Evolutionary conservation across 2,888 invertebrate species (phyloP).

Genomic region (Lasioglossum vierecki): DNA sequence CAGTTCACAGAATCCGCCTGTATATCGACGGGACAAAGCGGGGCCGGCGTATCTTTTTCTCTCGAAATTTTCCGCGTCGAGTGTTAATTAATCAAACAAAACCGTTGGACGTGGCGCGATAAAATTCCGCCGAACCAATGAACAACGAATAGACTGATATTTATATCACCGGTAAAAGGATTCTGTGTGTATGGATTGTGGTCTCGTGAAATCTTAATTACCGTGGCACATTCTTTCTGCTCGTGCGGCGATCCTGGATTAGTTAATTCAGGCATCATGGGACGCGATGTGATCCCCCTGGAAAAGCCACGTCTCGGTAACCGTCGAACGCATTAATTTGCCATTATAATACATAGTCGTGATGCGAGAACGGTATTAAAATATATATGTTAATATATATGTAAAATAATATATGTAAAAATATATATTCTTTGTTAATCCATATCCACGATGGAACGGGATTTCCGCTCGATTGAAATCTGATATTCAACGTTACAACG

Average conservation of each 20-base stretch:
- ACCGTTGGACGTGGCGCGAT: no score
- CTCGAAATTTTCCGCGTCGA: background rate
- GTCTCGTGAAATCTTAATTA: background rate
- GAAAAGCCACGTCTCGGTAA: background rate
- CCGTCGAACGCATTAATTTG: background rate
- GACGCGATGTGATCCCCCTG: background rate
- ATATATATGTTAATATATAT: no score
- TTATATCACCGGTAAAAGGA: background rate
- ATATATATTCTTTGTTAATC: conserved; percentile 9
- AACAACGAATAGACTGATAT: background rate
- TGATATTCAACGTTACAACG: background rate
- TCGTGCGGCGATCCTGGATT: no score
- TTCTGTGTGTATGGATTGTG: background rate
- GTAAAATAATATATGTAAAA: no score
- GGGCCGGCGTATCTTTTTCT: background rate
- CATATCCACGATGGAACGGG: background rate
- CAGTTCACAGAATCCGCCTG: no score
- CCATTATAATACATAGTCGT: background rate
- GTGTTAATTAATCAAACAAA: conserved; percentile 6
- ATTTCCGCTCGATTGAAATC: background rate
- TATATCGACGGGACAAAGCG: no score
- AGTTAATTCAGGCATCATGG: background rate
- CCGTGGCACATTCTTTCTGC: background rate
- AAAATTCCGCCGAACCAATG: background rate
- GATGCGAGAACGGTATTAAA: background rate